phyloP scores from a whole-genome alignment of 2,888 invertebrate genomes.

The Phortica okadai region DNA sequence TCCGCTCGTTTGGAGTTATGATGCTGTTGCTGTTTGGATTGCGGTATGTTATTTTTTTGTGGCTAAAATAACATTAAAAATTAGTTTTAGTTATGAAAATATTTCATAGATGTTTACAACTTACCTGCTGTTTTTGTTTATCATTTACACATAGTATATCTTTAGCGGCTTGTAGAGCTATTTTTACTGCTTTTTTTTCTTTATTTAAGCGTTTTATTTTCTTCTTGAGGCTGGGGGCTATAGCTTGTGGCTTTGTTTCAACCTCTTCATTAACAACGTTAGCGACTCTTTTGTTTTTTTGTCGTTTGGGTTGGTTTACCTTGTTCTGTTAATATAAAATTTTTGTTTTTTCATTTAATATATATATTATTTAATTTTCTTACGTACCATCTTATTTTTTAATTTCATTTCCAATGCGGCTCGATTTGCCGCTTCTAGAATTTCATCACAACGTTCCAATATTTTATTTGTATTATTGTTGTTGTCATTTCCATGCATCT shows the following conservation, averaged over 20 bases:
- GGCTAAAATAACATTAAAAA: slow-evolving; percentile 39
- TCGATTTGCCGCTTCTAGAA: slow-evolving; percentile 66
- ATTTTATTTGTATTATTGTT: slow-evolving; percentile 41
- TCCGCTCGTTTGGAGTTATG: neutral
- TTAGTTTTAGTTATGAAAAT: neutral
- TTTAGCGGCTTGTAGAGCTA: slow-evolving; percentile 48
- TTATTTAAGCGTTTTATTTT: slow-evolving; percentile 54
- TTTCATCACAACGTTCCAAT: slow-evolving; percentile 63
- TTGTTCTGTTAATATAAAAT: slow-evolving; percentile 51
- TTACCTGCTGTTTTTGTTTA: neutral
- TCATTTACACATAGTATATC: slow-evolving; percentile 41
- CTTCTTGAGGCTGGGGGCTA: slow-evolving; percentile 42
- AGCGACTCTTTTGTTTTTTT: slow-evolving; percentile 26
- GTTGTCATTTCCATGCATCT: neutral
- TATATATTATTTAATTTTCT: neutral
- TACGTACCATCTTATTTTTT: slow-evolving; percentile 58
- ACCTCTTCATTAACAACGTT: neutral
- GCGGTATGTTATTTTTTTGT: slow-evolving; percentile 19
- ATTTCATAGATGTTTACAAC: neutral
- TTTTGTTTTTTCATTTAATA: neutral
- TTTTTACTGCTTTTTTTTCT: slow-evolving; percentile 39
- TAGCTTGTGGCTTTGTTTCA: neutral
- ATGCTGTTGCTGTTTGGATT: neutral
- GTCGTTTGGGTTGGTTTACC: slow-evolving; percentile 31
- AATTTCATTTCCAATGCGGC: slow-evolving; percentile 63